These are phyloP conservation scores for Nylanderia fulva DNA, from an alignment of 1,140 invertebrate species.

Conservation along the genomic window DNA sequence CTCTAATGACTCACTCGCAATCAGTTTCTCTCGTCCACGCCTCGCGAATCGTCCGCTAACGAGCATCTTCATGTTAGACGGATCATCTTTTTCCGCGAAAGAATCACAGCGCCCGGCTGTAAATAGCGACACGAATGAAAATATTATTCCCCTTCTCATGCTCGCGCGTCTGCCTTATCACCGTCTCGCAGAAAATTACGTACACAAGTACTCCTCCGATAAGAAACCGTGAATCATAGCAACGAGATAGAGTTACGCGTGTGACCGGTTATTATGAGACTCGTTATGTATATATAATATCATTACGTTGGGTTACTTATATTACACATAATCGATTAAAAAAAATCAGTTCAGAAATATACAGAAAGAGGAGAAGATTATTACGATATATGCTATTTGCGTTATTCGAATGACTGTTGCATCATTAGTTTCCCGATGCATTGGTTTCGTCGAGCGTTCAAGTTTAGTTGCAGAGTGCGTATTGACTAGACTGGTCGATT, in stretches of 20 bases:
- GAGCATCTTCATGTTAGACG: conserved; percentile 32
- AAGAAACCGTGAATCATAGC: conserved; percentile 68
- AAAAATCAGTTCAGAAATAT: neutral
- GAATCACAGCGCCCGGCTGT: conserved; percentile 1
- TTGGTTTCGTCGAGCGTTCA: conserved; percentile 19
- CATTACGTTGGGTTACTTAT: conserved; percentile 14
- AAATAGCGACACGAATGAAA: conserved; percentile 59
- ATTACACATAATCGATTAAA: neutral
- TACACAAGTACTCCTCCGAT: conserved; percentile 59
- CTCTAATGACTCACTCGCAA: conserved; percentile 6
- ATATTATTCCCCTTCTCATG: conserved; percentile 40
- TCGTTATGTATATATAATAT: conserved; percentile 21
- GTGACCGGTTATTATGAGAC: conserved; percentile 28
- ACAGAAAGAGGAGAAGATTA: neutral
- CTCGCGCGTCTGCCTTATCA: conserved; percentile 52
- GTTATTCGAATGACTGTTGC: neutral
- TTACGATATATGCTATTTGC: neutral
- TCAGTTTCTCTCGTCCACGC: neutral
- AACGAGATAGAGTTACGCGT: conserved; percentile 55
- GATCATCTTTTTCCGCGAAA: conserved; percentile 56
- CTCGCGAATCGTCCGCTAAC: conserved; percentile 21
- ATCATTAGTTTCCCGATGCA: neutral
- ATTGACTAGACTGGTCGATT: conserved; percentile 46
- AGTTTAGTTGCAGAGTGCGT: conserved; percentile 18
- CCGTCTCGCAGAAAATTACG: conserved; percentile 46